These are phyloP conservation scores for Umimayanthus kanabou DNA, from an alignment of 92 coral and sea anemone genomes.

Conservation along the genomic window DNA sequence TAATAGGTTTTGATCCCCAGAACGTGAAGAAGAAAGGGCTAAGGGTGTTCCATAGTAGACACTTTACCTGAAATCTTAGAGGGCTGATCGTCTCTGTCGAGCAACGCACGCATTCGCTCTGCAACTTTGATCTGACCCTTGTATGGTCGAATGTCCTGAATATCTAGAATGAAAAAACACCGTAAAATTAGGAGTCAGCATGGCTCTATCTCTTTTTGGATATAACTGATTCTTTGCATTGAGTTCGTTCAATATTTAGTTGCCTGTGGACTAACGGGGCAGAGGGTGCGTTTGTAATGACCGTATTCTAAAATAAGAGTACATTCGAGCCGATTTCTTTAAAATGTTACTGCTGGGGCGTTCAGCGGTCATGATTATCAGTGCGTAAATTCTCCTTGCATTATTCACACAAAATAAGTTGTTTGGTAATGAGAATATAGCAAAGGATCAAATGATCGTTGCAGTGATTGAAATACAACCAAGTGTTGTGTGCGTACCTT, in stretches of 20 bases:
- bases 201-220: background rate
- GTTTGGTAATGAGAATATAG: too few relatives aligned
- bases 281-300: too few relatives aligned
- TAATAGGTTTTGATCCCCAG: too few relatives aligned
- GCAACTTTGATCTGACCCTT: constrained; percentile 88
- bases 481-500: constrained; percentile 43
- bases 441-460: too few relatives aligned
- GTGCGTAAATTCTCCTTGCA: too few relatives aligned
- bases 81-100: constrained; percentile 75
- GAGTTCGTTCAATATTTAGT: too few relatives aligned
- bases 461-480: too few relatives aligned
- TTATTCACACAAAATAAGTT: too few relatives aligned
- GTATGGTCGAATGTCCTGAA: constrained; percentile 93
- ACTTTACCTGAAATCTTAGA: constrained; percentile 88
- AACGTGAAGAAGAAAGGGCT: background rate
- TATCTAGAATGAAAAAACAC: constrained; percentile 41
- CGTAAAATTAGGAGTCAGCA: background rate
- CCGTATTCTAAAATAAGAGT: too few relatives aligned
- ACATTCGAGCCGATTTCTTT: background rate
- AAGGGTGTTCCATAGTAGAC: background rate
- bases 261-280: too few relatives aligned
- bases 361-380: too few relatives aligned
- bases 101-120: constrained; percentile 76
- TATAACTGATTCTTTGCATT: too few relatives aligned
- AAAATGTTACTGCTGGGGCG: background rate